Base-by-base conservation (phyloP, 2,888 invertebrate species). In the Ectropis crepuscularia region DNA sequence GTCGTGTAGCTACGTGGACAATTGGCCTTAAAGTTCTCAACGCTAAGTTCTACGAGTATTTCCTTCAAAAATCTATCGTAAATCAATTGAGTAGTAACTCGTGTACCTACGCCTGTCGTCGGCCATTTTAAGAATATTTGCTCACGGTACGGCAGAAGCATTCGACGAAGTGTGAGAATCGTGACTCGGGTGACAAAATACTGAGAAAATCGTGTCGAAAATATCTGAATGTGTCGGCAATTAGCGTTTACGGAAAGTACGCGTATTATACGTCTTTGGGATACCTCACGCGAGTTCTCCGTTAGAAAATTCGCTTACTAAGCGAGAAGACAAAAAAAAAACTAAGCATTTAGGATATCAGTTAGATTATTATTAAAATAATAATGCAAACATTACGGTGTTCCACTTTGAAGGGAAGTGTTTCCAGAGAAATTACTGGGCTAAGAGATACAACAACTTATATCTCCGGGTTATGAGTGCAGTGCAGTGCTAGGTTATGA, bases 101-200 rank as follows among this genome's bases (percentile, higher is more conserved):
- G 7, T 41, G 8, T 41, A 8, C 41, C 41, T 9, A 9, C 39
- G 11, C 6, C 16, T 1, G 6, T 16, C 16, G 37, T 61, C 11
- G 28, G 28, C 45, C 4, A 28, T 54, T 49, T 62, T 51, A 42
- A 51, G 57, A 62, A 57, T 53, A 57, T 62, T 62, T 62, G 41
- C 47, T 57, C 57, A 48, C 42, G 2, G 37, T 47, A 16, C n/a
- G 16, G 59, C 16, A 36, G 11, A 6, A 9, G 9, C 48, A 12
- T 39, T 12, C 28, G 61, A 50, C 54, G 54, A 61, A 54, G 49
- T 28, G 49, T 12, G n/a, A 49, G 39, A 43, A 54, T 48, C 61
- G 54, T 55, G 61, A 61, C 45, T 9, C 9, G 39, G 10, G 48
- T 61, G 54, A 61, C 61, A 50, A 55, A 53, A 48, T 38, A 12